Evolutionary conservation across 2,888 invertebrate genomes (phyloP), one percentile per base, ranked within the genome.

Genomic region (Drosophila sordidapex): DNA sequence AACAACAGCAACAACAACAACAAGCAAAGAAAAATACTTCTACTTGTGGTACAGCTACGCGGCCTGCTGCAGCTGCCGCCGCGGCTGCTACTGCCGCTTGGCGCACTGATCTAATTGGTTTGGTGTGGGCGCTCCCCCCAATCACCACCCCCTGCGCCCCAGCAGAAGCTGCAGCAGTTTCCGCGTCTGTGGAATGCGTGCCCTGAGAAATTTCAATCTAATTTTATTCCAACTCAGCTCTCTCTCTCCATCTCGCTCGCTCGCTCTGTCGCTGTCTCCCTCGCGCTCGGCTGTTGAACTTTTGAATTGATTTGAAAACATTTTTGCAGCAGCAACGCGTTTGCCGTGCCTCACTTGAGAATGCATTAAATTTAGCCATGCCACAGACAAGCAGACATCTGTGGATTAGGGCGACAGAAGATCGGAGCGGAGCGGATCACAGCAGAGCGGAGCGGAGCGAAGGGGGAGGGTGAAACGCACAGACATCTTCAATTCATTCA

Each of bases 341-440:
- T 56, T 38, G 38, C 21, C n/a, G 18, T 35, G 80, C 60, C 69
- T 64, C 70, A 70, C 65, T 77, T 67, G 70, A 74, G 76, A 81
- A 69, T 76, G 87, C 80, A 84, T 87, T 83, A 75, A 80, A 74
- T 79, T 81, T 84, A 76, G 87, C 61, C 69, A 51, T 65, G 70
- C 56, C 54, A 64, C 66, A 74, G 54, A 70, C 64, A 36, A 48
- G 25, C 46, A 46, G 15, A n/a, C 29, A 49, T 21, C 58, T 57
- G 36, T 51, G 74, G 59, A 70, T 63, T 63, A 82, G 60, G 27
- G 10, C 68, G 31, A 68, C 63, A 65, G 58, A 46, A 15, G 48
- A 66, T 54, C 57, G 48, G 25, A 49, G 33, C 38, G 49, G 60
- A 43, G 33, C 11, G 49, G 13, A 21, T 29, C 38, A 3, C 18